Base-by-base conservation (phyloP, 2,113 vertebrate species). In the Malurus alboscapulatus region DNA sequence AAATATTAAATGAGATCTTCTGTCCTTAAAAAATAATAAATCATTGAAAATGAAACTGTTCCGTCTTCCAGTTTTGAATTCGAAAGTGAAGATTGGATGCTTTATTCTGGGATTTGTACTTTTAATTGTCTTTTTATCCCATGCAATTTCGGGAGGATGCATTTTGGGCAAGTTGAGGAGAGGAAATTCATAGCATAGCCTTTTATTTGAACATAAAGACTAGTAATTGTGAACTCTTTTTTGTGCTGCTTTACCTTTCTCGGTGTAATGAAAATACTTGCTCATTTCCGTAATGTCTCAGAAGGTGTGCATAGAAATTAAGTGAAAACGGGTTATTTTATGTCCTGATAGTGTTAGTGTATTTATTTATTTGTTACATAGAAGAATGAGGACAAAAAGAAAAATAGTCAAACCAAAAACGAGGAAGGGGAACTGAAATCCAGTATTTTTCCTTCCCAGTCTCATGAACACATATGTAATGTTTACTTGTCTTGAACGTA, bases 361-460 rank as follows among this genome's bases (percentile, higher is more conserved):
- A 96, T 97, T 93, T 98, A 98, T 98, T 98, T 98, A 98, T 98
- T 98, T 97, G 94, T 95, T 93, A 84, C 12, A 67, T 93, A 92
- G 93, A 88, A 68, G 66, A 74, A 66, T 88, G 59, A 95, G 91
- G 91, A 93, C 58, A 72, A 89, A 79, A 97, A 92, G n/a, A 88
- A 92, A 97, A 95, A 96, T 42, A 92, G 80, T 87, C 51, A 95
- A 96, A 93, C 96, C 96, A 97, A 97, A 98, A 97, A 92, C 47
- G 29, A 79, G 71, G 77, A 85, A 81, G 58, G 67, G 66, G 72
- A 84, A 21, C 45, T 75, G 82, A 91, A 85, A 75, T 93, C 26
- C 71, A 61, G 51, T 67, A 65, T 78, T 88, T 78, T 77, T 69
- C 58, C 88, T 81, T 61, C 27, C 58, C 51, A 69, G 48, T 75